These are phyloP conservation scores for Acomys russatus DNA, from an alignment of 2,797 vertebrate species.

Conservation along the genomic window DNA sequence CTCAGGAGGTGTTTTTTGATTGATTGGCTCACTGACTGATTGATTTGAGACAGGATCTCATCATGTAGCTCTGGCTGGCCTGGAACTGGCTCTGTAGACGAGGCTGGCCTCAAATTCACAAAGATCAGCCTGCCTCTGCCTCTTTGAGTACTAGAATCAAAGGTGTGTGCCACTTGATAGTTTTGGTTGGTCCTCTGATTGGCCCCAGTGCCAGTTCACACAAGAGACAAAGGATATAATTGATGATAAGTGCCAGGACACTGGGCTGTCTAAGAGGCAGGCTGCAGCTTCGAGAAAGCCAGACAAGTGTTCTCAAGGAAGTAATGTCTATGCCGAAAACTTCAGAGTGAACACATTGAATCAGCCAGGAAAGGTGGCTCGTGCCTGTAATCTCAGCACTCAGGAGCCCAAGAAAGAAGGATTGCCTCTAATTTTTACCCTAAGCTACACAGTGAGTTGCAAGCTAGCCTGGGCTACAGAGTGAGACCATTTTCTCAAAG, in stretches of 20 bases:
- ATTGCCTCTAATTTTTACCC: neutral
- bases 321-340: neutral
- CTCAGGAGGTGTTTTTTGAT: neutral
- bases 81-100: neutral
- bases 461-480: neutral
- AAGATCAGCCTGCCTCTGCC: neutral
- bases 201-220: neutral
- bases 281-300: neutral
- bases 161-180: neutral
- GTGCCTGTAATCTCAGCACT: neutral
- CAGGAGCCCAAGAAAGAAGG: neutral
- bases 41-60: neutral
- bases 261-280: neutral
- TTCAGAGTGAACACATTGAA: neutral
- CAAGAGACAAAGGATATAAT: conserved; percentile 35
- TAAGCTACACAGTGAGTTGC: neutral
- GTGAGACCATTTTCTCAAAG: neutral
- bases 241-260: neutral
- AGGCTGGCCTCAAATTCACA: neutral
- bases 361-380: neutral
- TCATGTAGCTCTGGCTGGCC: neutral
- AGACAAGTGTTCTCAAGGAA: neutral
- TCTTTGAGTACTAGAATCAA: neutral
- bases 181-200: neutral
- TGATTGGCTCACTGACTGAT: neutral